Evolutionary conservation across 2,113 vertebrate species (phyloP).

Genomic region (Himantopus leucocephalus): DNA sequence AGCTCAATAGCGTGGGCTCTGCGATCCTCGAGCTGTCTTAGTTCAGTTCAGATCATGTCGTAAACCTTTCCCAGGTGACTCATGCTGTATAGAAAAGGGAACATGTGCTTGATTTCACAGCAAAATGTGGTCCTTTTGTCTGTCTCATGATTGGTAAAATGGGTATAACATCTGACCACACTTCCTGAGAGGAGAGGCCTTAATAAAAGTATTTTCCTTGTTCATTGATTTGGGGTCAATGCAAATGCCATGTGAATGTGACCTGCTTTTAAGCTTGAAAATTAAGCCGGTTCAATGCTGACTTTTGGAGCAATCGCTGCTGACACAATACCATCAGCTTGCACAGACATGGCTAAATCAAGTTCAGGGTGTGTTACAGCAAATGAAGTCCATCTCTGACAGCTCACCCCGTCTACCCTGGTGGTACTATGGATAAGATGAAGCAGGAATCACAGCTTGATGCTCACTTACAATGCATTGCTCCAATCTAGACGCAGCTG

Average conservation of each 20-base stretch:
- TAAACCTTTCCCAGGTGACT: not conserved
- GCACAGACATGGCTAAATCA: not conserved
- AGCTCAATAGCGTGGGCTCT: not conserved
- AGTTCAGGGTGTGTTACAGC: not conserved
- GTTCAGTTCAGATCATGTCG: accelerated
- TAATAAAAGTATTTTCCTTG: not conserved
- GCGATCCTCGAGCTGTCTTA: not conserved
- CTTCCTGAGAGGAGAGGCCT: not conserved
- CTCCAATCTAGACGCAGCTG: not conserved
- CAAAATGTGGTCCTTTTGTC: not conserved
- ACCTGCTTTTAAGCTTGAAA: not conserved
- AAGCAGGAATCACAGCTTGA: not conserved
- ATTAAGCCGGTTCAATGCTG: not conserved
- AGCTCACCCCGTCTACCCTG: not conserved
- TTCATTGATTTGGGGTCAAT: not conserved
- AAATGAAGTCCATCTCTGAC: not conserved
- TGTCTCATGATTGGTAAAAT: not conserved
- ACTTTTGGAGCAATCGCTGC: not conserved
- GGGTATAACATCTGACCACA: not conserved
- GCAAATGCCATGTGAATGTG: not conserved
- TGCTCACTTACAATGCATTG: not conserved
- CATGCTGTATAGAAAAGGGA: not conserved
- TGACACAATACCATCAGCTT: not conserved
- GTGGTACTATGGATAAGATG: not conserved
- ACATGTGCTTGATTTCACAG: not conserved